Evolutionary conservation across 2,113 vertebrate genomes (phyloP).

Genomic region (Thermophis baileyi): DNA sequence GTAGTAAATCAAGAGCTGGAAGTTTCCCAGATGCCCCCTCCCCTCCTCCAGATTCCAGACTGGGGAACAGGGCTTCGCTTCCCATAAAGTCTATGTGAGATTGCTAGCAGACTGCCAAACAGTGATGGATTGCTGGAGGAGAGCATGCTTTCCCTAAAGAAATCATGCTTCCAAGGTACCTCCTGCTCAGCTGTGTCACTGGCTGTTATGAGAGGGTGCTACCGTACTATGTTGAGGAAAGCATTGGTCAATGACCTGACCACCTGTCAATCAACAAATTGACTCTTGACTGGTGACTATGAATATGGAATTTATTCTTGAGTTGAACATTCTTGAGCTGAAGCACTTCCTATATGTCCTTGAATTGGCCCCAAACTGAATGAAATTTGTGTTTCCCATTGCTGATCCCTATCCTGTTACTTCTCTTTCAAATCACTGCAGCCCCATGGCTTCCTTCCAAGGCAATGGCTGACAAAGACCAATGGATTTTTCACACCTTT

Average conservation of each 20-base stretch:
- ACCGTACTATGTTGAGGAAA: neutral
- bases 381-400: neutral
- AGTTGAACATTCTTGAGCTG: neutral
- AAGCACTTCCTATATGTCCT: neutral
- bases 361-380: neutral
- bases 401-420: neutral
- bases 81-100: neutral
- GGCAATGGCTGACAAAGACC: neutral
- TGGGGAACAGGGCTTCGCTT: neutral
- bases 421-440: neutral
- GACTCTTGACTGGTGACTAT: neutral
- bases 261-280: neutral
- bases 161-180: neutral
- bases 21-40: neutral
- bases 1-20: neutral
- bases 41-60: neutral
- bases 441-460: neutral
- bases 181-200: neutral
- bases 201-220: neutral
- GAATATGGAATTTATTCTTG: neutral
- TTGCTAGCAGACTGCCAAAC: neutral
- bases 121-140: neutral
- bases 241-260: neutral
- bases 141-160: neutral
- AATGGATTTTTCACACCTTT: neutral